Evolutionary conservation across 2,113 vertebrate genomes (phyloP).

Genomic region (Silurus asotus): DNA sequence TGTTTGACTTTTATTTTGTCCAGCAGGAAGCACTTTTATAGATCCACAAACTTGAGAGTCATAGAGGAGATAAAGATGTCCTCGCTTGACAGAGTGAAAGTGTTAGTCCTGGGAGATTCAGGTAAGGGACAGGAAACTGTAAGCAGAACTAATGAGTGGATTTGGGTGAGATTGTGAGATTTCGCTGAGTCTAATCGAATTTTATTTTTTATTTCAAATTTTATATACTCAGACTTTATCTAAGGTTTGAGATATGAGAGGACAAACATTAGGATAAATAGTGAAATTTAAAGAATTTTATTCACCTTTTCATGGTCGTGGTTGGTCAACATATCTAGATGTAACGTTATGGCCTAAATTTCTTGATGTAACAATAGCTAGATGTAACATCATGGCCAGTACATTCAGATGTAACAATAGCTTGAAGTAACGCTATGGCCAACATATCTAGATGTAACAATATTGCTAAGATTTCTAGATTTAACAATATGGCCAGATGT

Average conservation of each 20-base stretch:
- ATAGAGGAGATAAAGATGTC: slow-evolving; percentile 75
- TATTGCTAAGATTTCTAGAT: too few species aligned
- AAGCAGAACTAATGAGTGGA: not conserved
- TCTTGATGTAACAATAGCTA: too few species aligned
- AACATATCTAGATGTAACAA: too few species aligned
- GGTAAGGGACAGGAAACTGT: slow-evolving; percentile 73
- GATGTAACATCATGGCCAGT: too few species aligned
- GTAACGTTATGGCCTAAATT: not conserved
- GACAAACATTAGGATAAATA: not conserved
- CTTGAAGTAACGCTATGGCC: too few species aligned
- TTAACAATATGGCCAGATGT: too few species aligned
- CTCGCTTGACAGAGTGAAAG: slow-evolving; percentile 91
- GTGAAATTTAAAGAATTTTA: not conserved
- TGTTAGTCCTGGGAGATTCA: slow-evolving; percentile 93
- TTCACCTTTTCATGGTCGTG: not conserved
- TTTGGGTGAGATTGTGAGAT: not conserved
- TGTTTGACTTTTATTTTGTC: slow-evolving; percentile 45
- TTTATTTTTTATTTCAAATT: not conserved
- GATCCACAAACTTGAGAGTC: not conserved
- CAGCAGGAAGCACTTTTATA: not conserved
- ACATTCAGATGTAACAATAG: too few species aligned
- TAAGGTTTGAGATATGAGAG: not conserved
- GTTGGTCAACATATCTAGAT: too few species aligned
- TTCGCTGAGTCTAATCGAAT: not conserved
- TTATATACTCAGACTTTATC: too few species aligned